Conservation (phyloP, 1,140 invertebrate genomes). For the Drosophila serrata region DNA sequence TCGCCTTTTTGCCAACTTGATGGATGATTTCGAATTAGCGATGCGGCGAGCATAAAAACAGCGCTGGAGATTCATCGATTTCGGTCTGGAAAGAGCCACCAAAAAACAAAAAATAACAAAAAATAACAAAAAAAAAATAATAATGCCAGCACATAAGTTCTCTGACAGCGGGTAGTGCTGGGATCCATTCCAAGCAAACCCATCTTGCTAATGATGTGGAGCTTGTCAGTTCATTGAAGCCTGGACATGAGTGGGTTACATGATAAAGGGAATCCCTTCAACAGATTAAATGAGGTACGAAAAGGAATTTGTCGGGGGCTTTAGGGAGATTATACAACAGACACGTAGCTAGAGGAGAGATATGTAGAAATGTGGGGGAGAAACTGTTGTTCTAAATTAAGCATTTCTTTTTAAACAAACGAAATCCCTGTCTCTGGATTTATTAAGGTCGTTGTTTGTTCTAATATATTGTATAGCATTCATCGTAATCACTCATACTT, state of each 20-base stretch:
- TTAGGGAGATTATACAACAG: slow-evolving; percentile 11
- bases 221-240: slow-evolving; percentile 54
- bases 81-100: slow-evolving; percentile 14
- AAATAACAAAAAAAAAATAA: slow-evolving; percentile 42
- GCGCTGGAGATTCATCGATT: slow-evolving; percentile 52
- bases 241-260: slow-evolving; percentile 56
- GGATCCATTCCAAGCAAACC: slow-evolving; percentile 30
- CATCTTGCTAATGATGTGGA: slow-evolving; percentile 61
- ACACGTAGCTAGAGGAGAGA: neutral
- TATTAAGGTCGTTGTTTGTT: slow-evolving; percentile 12
- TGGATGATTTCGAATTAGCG: slow-evolving; percentile 81
- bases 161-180: slow-evolving; percentile 48
- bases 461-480: neutral
- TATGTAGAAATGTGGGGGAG: neutral
- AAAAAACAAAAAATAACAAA: slow-evolving; percentile 31
- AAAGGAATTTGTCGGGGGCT: slow-evolving; percentile 32
- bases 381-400: slow-evolving; percentile 6
- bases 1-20: slow-evolving; percentile 55
- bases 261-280: slow-evolving; percentile 37
- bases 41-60: slow-evolving; percentile 58
- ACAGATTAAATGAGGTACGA: slow-evolving; percentile 31
- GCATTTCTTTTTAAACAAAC: neutral
- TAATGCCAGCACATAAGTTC: slow-evolving; percentile 67
- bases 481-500: neutral
- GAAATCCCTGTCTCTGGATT: slow-evolving; percentile 6